phyloP scores from a whole-genome alignment of 2,888 invertebrate genomes.

The Idaea biselata region DNA sequence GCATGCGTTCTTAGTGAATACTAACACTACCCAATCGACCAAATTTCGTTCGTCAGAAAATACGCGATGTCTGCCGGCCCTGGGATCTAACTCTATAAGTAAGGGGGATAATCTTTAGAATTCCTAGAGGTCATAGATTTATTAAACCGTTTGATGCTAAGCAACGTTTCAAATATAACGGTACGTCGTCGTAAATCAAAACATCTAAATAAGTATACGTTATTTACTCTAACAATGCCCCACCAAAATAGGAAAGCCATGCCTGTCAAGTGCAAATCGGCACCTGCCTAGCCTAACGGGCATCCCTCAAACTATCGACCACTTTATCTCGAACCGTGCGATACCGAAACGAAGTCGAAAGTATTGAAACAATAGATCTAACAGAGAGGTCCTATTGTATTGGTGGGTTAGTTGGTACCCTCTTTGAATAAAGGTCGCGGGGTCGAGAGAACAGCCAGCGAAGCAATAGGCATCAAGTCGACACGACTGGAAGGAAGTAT shows the following conservation, averaged over 20 bases:
- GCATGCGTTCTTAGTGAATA: too few species aligned
- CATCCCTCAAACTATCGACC: slow-evolving; percentile 45
- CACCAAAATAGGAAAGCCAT: slow-evolving; percentile 69
- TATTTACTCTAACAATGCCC: slow-evolving; percentile 63
- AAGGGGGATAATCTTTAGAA: not conserved
- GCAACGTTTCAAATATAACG: slow-evolving; percentile 24
- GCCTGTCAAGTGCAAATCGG: slow-evolving; percentile 72
- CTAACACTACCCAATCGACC: too few species aligned
- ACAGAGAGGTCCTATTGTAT: slow-evolving; percentile 23
- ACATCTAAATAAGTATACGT: slow-evolving; percentile 21
- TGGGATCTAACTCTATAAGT: too few species aligned
- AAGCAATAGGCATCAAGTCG: slow-evolving; percentile 50
- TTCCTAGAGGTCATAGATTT: not conserved
- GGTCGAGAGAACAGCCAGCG: slow-evolving; percentile 68
- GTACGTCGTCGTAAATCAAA: slow-evolving; percentile 37
- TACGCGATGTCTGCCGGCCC: too few species aligned
- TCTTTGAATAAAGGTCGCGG: slow-evolving; percentile 72
- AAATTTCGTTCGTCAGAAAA: too few species aligned
- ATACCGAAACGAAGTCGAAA: slow-evolving; percentile 9
- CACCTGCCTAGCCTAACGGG: slow-evolving; percentile 73
- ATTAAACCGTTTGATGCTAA: not conserved
- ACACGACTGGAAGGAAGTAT: slow-evolving; percentile 56
- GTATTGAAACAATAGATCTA: not conserved
- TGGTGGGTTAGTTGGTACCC: slow-evolving; percentile 50
- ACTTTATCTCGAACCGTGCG: slow-evolving; percentile 25